Base-by-base conservation (phyloP, 2,113 vertebrate species). In the Oxyura jamaicensis region DNA sequence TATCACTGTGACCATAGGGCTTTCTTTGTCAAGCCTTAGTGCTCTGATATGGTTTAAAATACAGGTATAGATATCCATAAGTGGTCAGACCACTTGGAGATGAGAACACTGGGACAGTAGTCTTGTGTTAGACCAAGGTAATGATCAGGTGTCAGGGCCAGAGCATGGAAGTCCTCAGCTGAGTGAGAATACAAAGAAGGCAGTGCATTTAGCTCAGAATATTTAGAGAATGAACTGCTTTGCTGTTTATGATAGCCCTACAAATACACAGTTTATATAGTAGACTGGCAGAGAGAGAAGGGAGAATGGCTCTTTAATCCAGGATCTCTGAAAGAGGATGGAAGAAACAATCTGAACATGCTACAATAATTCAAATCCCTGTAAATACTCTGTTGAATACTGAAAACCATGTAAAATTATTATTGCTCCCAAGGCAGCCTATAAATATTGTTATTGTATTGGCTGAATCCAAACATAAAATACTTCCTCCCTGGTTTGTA, bases 351-450 rank as follows among this genome's bases (percentile, higher is more conserved):
- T 96, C 66, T 88, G 50, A 91, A 80, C 41, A 17, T 56, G 71
- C 84, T 94, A 63, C 79, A 93, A 29, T 94, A 80, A 92, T 84
- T 95, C 83, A 94, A 93, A 91, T 87, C 83, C 62, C 69, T 83
- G 58, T 91, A 95, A 95, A 95, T 90, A 73, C 67, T 72, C 50
- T 85, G 67, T 28, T 92, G 87, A 93, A 86, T 95, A 76, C 75
- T 91, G 86, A 91, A 94, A 96, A 84, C 81, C 83, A 39, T 92
- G 77, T 87, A 92, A 96, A 96, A 92, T 87, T 95, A 93, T 93
- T 94, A 77, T 87, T 89, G 71, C 41, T 94, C 81, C 80, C 11
- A 21, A 92, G 83, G 67, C 81, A 94, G 63, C 41, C 86, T 91
- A 74, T 85, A 94, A 93, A 93, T 93, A 89, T 79, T 90, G 53